Conservation (phyloP, 2,113 vertebrate genomes). For the Andinoacara biseriatus region DNA sequence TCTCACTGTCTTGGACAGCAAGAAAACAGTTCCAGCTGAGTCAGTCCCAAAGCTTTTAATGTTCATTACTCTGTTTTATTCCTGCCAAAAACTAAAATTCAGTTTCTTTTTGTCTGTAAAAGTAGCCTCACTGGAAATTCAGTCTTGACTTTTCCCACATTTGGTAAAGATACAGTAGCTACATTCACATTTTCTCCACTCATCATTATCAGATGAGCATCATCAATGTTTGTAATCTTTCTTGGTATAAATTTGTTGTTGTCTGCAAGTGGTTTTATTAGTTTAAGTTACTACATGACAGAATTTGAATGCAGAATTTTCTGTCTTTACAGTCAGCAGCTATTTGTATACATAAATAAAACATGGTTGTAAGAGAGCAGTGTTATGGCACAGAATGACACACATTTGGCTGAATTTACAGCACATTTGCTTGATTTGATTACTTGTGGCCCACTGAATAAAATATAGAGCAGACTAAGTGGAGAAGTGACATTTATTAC, state of each 20-base stretch:
- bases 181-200: background rate
- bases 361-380: background rate
- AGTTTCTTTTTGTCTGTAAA: background rate
- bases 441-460: slow-evolving; percentile 7
- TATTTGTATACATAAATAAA: background rate
- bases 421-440: slow-evolving; percentile 3
- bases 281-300: background rate
- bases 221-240: background rate
- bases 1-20: background rate
- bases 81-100: too few species aligned
- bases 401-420: background rate
- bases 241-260: background rate
- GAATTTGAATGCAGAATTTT: background rate
- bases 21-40: background rate
- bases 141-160: background rate
- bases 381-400: background rate
- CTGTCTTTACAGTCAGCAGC: background rate
- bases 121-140: background rate
- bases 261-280: background rate
- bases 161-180: background rate
- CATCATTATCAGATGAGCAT: background rate
- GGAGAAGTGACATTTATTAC: slow-evolving; percentile 1
- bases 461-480: background rate
- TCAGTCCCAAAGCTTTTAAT: background rate
- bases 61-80: background rate